Evolutionary conservation across 1,140 invertebrate species (phyloP), one percentile per base, ranked within the genome.

Genomic region (Sminthurides bifidus): DNA sequence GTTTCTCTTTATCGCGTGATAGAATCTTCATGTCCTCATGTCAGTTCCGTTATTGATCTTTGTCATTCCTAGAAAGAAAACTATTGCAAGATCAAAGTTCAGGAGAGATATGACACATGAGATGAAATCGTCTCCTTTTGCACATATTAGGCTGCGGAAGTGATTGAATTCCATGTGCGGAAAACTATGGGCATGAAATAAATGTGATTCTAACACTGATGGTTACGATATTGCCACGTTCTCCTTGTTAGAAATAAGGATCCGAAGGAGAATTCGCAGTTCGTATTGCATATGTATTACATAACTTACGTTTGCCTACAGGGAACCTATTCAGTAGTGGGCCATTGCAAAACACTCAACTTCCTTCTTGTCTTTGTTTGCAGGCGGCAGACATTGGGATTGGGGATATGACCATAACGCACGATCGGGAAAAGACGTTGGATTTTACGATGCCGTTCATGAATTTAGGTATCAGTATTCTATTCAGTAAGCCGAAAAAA

Each of bases 381-480:
- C 24, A 75, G 66, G 70, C 70, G 61, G 77, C 75, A 4, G 77
- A 78, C 65, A 51, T 79, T 31, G 76, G 74, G 1, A 70, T 77
- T 10, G 75, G 70, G 5, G 77, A 77, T 58, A 65, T 78, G 19
- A 59, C 53, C 1, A 63, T 78, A 52, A 78, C 73, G 17, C 73
- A 73, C 40, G 72, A 73, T 38, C 66, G 76, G 69, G 46, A 54
- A 29, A 50, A 33, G 21, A 55, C 50, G 14, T 30, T 56, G 21
- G 58, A 52, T 59, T 78, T 78, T 58, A 77, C 73, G 0, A 72
- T 75, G 61, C 77, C 58, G 8, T 61, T 64, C 50, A 65, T 65
- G 59, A 65, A 61, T 40, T 21, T 60, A 33, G 66, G 65, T 0
- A 66, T 76, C 52, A 72, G 73, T 21, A 78, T 77, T 62, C 60